phyloP scores from a whole-genome alignment of 2,888 invertebrate species.

The Malacosoma neustria region DNA sequence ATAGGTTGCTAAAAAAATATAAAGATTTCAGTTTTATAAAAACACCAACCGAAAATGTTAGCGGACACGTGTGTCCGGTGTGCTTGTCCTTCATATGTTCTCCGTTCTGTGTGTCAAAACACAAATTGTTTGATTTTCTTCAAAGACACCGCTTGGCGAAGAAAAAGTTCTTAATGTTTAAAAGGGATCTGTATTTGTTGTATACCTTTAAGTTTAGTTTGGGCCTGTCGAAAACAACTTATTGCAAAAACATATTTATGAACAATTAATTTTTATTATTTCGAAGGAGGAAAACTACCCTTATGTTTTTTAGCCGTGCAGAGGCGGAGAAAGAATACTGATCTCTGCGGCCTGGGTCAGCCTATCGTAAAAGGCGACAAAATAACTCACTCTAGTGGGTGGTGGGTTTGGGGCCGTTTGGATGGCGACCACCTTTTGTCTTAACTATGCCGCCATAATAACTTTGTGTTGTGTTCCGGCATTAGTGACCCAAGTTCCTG shows the following conservation, averaged over 20 bases:
- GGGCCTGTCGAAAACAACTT: neutral
- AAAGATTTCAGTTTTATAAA: slow-evolving; percentile 43
- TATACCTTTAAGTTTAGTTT: neutral
- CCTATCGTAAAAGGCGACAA: no score
- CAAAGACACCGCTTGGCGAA: slow-evolving; percentile 49
- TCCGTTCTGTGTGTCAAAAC: slow-evolving; percentile 36
- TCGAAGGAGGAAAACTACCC: no score
- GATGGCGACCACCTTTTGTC: no score
- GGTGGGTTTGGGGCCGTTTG: no score
- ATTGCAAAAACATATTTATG: neutral
- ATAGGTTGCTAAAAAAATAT: slow-evolving; percentile 12
- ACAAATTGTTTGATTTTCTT: slow-evolving; percentile 47
- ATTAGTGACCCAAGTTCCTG: no score
- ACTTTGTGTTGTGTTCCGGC: no score
- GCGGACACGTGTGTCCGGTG: slow-evolving; percentile 52
- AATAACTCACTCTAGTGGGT: no score
- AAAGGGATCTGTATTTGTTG: slow-evolving; percentile 7
- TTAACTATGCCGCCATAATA: no score
- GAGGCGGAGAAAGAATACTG: no score
- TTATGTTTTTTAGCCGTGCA: no score
- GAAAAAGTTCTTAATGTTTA: slow-evolving; percentile 28
- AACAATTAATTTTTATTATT: no score
- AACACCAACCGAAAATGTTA: slow-evolving; percentile 55
- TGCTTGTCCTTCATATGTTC: slow-evolving; percentile 50
- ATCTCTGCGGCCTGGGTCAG: no score